These are phyloP conservation scores for Rhinogobius similis DNA, from an alignment of 2,113 vertebrate genomes.

Conservation along the genomic window DNA sequence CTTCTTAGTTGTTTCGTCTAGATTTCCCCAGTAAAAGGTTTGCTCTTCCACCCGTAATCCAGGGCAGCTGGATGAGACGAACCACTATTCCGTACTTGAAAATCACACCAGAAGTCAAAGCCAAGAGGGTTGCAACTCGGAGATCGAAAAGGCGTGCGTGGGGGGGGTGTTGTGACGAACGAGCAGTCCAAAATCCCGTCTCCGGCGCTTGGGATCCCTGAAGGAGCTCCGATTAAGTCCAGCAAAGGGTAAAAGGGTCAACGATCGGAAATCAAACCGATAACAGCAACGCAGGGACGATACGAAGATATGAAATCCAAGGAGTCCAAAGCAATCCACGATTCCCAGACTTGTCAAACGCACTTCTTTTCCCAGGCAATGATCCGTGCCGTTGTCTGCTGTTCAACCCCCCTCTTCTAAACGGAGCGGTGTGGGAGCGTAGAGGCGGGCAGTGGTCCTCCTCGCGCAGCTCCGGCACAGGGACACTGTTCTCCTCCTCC, in stretches of 20 bases:
- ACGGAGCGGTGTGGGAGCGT: constrained; percentile 31
- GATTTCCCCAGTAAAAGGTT: constrained; percentile 32
- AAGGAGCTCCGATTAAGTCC: constrained; percentile 25
- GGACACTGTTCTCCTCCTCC: not conserved
- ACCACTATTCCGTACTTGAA: constrained; percentile 42
- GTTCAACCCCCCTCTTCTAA: constrained; percentile 22
- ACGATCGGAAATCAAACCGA: constrained; percentile 54
- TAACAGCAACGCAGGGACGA: constrained; percentile 41
- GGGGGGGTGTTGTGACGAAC: constrained; percentile 30
- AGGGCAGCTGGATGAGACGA: constrained; percentile 14
- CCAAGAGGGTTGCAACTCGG: constrained; percentile 14
- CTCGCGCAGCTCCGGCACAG: constrained; percentile 51
- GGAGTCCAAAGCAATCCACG: constrained; percentile 49
- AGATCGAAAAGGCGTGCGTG: constrained; percentile 17
- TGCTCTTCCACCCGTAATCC: constrained; percentile 58
- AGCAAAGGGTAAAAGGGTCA: constrained; percentile 31
- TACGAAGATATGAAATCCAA: constrained; percentile 20
- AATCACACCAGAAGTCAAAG: constrained; percentile 29
- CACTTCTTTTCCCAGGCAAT: constrained; percentile 32
- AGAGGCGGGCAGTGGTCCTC: constrained; percentile 47
- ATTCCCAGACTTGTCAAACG: constrained; percentile 46
- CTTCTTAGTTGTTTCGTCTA: constrained; percentile 37
- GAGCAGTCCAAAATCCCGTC: constrained; percentile 50
- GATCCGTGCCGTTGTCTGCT: constrained; percentile 23
- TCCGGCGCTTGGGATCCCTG: constrained; percentile 49